Evolutionary conservation across 2,888 invertebrate species (phyloP), one percentile per base, ranked within the genome.

Genomic region (Acronicta psi): DNA sequence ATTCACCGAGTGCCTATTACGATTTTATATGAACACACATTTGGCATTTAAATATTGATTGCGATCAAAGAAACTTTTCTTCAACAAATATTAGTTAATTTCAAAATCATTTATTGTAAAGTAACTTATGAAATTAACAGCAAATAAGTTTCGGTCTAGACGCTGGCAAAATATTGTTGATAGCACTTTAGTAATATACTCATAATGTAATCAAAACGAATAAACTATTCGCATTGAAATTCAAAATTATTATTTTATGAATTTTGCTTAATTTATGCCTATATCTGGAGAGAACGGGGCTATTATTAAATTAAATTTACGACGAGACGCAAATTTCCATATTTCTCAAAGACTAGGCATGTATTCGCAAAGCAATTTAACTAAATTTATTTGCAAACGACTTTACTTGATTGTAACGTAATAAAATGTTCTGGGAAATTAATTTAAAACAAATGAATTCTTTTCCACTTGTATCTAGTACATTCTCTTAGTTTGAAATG

Each of bases 231-330:
- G 4, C 50, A 69, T 71, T 75, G 61, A 63, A 61, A 77, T 58
- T 77, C 60, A 77, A 80, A n/a, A 80, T 77, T 68, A 70, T 74
- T 77, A 69, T 74, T 77, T 68, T 66, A 73, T 50, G 63, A 74
- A 78, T 73, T 72, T 68, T 47, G 49, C 56, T 73, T 69, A 79
- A 80, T 78, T 76, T 72, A 80, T 75, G 72, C 75, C 71, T 69
- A 63, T 79, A 68, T 45, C 73, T 69, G 58, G 52, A 41, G 68
- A 50, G 57, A 63, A 61, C 17, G 56, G 41, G 34, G 70, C 69
- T 69, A 75, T 77, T 75, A 77, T 77, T 75, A 77, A 75, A 80
- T 81, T 78, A 65, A 82, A 82, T 82, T 78, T 72, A 75, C 61
- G 73, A 62, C 69, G 66, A 75, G 71, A 69, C 54, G 59, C 37